Conservation (phyloP, 1,140 invertebrate genomes). For the Bombus terrestris region DNA sequence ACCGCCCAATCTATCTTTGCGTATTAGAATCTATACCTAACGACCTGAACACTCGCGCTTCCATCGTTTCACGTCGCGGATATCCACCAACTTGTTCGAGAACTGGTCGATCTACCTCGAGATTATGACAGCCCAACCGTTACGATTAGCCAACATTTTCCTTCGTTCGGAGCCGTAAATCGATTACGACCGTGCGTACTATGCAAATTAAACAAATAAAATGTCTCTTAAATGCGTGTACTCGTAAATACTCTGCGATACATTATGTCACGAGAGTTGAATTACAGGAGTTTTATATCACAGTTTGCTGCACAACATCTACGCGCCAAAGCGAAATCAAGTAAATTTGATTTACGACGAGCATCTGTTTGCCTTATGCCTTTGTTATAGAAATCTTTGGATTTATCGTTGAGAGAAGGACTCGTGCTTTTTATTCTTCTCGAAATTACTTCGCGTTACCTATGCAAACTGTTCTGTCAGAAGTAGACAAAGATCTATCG, state of each 20-base stretch:
- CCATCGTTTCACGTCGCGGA: conserved; percentile 48
- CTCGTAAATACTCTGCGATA: background rate
- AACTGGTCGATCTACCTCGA: background rate
- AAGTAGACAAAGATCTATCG: fast-evolving
- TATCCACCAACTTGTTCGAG: conserved; percentile 14
- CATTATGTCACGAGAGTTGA: background rate
- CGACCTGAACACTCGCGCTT: conserved; percentile 51
- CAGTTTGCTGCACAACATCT: background rate
- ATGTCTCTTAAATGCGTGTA: background rate
- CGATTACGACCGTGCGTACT: background rate
- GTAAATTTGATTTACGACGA: background rate
- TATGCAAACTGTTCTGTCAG: fast-evolving
- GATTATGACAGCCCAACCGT: background rate
- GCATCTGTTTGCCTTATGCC: background rate
- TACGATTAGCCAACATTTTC: background rate
- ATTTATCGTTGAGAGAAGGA: background rate
- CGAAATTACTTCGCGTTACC: no score
- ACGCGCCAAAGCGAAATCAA: background rate
- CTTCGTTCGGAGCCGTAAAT: background rate
- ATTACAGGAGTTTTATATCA: background rate
- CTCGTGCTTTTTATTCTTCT: background rate
- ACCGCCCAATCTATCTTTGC: conserved; percentile 82
- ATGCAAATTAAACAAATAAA: background rate
- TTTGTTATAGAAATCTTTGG: background rate
- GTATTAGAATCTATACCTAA: conserved; percentile 81